phyloP scores from a whole-genome alignment of 1,140 invertebrate species.

The Andricus grossulariae region DNA sequence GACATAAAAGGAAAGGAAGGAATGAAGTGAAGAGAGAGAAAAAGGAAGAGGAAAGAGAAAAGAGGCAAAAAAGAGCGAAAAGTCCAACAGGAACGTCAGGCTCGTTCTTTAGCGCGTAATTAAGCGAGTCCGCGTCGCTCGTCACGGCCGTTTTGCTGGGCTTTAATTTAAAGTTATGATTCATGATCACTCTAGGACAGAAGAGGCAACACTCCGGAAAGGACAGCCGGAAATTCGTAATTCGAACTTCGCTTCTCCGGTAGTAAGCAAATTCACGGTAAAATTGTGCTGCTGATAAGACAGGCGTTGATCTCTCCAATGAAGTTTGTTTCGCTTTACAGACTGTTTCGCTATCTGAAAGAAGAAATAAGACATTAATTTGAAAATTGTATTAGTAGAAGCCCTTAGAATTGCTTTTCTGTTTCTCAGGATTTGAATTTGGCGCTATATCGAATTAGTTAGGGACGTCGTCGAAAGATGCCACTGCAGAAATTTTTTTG shows the following conservation, averaged over 20 bases:
- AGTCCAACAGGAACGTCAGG: not conserved
- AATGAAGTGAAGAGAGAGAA: conserved; percentile 10
- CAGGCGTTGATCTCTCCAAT: not conserved
- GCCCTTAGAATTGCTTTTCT: too few relatives aligned
- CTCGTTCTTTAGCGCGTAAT: conserved; percentile 28
- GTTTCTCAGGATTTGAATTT: too few relatives aligned
- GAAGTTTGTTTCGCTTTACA: not conserved
- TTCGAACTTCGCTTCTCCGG: not conserved
- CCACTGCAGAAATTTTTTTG: too few relatives aligned
- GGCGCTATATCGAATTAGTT: too few relatives aligned
- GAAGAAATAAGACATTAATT: not conserved
- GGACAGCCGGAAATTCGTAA: conserved; percentile 50
- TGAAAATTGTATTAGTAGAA: too few relatives aligned
- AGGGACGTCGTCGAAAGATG: too few relatives aligned
- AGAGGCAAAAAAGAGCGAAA: not conserved
- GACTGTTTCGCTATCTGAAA: not conserved
- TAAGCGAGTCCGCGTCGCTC: conserved; percentile 22
- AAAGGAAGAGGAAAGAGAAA: conserved; percentile 13
- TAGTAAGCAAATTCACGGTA: not conserved
- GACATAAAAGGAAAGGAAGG: conserved; percentile 17
- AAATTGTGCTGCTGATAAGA: not conserved
- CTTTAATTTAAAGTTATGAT: conserved; percentile 27
- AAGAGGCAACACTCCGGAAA: not conserved
- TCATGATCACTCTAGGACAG: conserved; percentile 4
- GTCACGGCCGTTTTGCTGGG: conserved; percentile 4